These are phyloP conservation scores for Hofmannophila pseudospretella DNA, from an alignment of 2,888 invertebrate species.

Conservation along the genomic window DNA sequence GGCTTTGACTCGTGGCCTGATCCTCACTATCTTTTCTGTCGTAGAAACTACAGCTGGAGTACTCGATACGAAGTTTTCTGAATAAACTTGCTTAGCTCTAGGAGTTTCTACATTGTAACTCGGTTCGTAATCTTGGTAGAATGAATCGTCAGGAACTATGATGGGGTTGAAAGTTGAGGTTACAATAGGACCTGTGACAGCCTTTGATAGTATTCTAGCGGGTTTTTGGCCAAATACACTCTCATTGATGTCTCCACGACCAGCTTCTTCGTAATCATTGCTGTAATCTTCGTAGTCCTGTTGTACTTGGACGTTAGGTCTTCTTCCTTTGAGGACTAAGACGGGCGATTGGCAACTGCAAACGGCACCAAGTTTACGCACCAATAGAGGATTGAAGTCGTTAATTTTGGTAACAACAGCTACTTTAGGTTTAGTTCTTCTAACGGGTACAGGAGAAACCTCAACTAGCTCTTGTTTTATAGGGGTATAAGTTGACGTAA, in stretches of 20 bases:
- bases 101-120: constrained; percentile 41
- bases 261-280: constrained; percentile 40
- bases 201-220: constrained; percentile 30
- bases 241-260: constrained; percentile 46
- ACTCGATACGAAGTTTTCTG: constrained; percentile 46
- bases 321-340: constrained; percentile 66
- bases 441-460: constrained; percentile 40
- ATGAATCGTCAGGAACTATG: constrained; percentile 70
- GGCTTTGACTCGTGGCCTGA: constrained; percentile 52
- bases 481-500: constrained; percentile 51
- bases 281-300: constrained; percentile 46
- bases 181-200: constrained; percentile 45
- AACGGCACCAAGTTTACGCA: constrained; percentile 84
- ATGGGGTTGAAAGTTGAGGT: constrained; percentile 66
- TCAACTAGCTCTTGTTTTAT: constrained; percentile 57
- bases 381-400: constrained; percentile 83
- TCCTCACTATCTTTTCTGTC: constrained; percentile 46
- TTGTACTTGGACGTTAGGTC: constrained; percentile 45
- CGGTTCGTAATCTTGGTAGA: constrained; percentile 63
- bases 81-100: constrained; percentile 31
- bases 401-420: constrained; percentile 82
- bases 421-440: constrained; percentile 66
- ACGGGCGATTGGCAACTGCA: constrained; percentile 83
- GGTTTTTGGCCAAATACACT: constrained; percentile 44
- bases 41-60: constrained; percentile 44